Base-by-base conservation (phyloP, 2,113 vertebrate genomes). In the Melanerpes formicivorus region DNA sequence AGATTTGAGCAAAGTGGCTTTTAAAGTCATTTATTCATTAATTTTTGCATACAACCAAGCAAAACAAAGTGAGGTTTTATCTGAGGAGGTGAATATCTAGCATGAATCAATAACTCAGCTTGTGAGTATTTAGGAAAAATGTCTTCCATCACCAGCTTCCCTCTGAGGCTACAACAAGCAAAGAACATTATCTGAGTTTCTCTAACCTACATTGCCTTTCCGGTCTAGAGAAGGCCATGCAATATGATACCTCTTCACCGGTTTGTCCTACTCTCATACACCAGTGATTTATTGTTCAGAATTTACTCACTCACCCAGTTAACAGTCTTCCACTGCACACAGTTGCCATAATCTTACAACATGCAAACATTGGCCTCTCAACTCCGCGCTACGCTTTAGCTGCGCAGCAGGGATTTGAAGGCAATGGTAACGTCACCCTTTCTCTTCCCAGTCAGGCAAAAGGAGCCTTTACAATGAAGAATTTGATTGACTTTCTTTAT, bases 101-200 rank as follows among this genome's bases (percentile, higher is more conserved):
- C 44, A 71, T 66, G 80, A 94, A 96, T 93, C 82, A 93, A 94
- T 94, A 92, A 66, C 29, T 60, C 58, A 65, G 58, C 62, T 64
- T 90, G 65, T 64, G 56, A 91, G 37, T 17, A 72, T 78, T 88
- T 93, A 66, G 78, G 80, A 78, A 87, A 87, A 90, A 93, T 64
- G 48, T 92, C 60, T 90, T 92, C 65, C 77, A 91, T 42, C 37
- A 77, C 58, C 19, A 69, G 21, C 58, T 85, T 93, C 30, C 87
- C 91, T 87, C 58, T 91, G 84, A 93, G 84, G 67, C 59, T 88
- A 62, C 16, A 54, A 59, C 18, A 79, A 78, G 69, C 48, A 77
- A 83, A 58, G 59, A 84, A 73, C 67, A 84, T 42, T 60, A 8
- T 69, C 80, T 87, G 80, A 34, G 64, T 93, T 90, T 26, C 64